Evolutionary conservation across 2,113 vertebrate genomes (phyloP).

Genomic region (Bos indicus): DNA sequence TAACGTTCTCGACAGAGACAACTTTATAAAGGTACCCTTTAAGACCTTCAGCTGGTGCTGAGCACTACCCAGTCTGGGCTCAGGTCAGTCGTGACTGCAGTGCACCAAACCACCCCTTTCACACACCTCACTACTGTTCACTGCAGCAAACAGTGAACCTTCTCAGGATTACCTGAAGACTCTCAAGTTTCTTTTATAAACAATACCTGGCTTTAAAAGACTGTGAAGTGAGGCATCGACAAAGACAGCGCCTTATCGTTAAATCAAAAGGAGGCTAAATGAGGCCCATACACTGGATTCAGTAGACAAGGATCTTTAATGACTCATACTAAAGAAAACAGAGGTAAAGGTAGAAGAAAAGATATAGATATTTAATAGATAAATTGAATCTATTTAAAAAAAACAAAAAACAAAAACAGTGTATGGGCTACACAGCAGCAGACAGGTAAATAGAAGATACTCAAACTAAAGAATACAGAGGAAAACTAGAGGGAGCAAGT

Average conservation of each 20-base stretch:
- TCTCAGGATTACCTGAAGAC: background rate
- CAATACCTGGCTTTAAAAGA: background rate
- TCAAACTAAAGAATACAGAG: background rate
- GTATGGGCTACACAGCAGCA: background rate
- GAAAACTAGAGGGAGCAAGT: background rate
- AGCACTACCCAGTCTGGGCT: background rate
- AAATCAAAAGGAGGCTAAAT: background rate
- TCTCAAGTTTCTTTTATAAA: background rate
- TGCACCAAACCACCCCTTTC: background rate
- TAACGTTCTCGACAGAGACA: background rate
- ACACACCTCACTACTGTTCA: background rate
- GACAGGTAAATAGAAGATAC: background rate
- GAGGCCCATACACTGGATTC: background rate
- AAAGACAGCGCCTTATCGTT: background rate
- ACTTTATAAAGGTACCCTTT: background rate
- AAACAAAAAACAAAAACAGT: background rate
- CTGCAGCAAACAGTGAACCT: background rate
- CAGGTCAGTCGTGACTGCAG: background rate
- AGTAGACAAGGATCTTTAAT: background rate
- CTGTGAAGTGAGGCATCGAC: background rate
- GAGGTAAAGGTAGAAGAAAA: background rate
- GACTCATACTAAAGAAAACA: background rate
- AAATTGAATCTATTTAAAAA: background rate
- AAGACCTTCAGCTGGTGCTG: background rate
- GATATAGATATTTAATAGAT: background rate